Base-by-base conservation (phyloP, 2,888 invertebrate species). In the Mesochorus sp. region DNA sequence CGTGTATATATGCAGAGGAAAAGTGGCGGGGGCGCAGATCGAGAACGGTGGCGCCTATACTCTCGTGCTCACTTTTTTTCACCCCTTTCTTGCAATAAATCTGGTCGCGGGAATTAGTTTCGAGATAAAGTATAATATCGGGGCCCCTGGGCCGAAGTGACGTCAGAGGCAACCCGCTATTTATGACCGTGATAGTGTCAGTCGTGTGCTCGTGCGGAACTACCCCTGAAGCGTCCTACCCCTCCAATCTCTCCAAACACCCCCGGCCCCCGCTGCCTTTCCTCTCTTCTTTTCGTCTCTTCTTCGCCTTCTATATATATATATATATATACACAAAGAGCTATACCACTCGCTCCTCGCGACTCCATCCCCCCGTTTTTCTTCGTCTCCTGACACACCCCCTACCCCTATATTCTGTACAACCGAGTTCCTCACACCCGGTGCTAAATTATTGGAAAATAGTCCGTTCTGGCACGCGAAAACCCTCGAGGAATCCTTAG, bases 121-220 rank as follows among this genome's bases (percentile, higher is more conserved):
- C 85, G 89, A 91, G 91, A 91, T 91, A 91, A 91, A 91, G 91
- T 90, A 91, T 91, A 91, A 91, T 91, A 91, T 91, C 91, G 89
- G 90, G 88, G 61, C 61, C 89, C 87, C 87, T 87, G 88, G 88
- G 85, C 61, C 84, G 86, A 89, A 80, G 88, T 88, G 89, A 90
- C 89, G 90, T 90, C 90, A 89, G 90, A 89, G 90, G 86, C 89
- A 62, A 71, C 71, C 83, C 84, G 86, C 87, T 91, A 91, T 91
- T 91, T 91, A 91, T 91, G 88, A 86, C 83, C 85, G 85, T 85
- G 91, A 91, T 91, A 91, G 90, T 86, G 91, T 91, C 91, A 90
- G 89, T 90, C 89, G 88, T 88, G 88, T 83, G 88, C 71, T 51
- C 88, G 83, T 86, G 81, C 85, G 82, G 81, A 84, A 82, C 82